Base-by-base conservation (phyloP, 1,140 invertebrate species). In the Heliothis subflexa region DNA sequence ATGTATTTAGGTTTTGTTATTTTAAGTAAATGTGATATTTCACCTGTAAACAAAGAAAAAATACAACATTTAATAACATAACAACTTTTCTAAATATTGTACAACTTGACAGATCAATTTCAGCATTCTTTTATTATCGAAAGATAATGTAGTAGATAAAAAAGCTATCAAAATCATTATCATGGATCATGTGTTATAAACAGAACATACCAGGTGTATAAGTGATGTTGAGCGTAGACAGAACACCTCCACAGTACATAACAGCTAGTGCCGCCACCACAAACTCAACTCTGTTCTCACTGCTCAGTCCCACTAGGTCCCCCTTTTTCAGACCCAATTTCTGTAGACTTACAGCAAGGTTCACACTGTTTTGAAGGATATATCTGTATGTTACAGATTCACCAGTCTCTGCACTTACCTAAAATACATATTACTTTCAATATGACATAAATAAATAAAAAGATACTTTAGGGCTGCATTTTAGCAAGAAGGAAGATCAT, bases 1-100 rank as follows among this genome's bases (percentile, higher is more conserved):
- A 97, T 95, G 12, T 96, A 92, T 88, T 96, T 96, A 62, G 97
- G 97, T 85, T 96, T 96, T 16, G 95, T 96, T 49, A 97, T 95
- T 55, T 95, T 95, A 1, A 97, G 88, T 7, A 96, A 93, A 87
- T 97, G 96, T 52, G 88, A 90, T 18, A 97, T 91, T 93, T 97
- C 97, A 80, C 94, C 96, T 97, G 86, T 77, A 95, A 94, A 62
- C 50, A 49, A 83, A 73, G 49, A 45, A 45, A 49, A 55, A 54
- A 40, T 16, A n/a, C n/a, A n/a, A n/a, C n/a, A n/a, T n/a, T n/a
- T n/a, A n/a, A n/a, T 5, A 40, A 5, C 21, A 25, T 25, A 25
- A 25, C 21, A 25, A 25, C 21, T 25, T 25, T 25, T 25, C 21
- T 25, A 25, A 25, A 25, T 25, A 25, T 25, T 25, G 21, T 25